A percentile compares a stretch with the other conserved stretches of the same genome.
Evolutionary conservation across 92 coral and sea anemone species (phyloP).

Genomic region (Porites cylindrica): DNA sequence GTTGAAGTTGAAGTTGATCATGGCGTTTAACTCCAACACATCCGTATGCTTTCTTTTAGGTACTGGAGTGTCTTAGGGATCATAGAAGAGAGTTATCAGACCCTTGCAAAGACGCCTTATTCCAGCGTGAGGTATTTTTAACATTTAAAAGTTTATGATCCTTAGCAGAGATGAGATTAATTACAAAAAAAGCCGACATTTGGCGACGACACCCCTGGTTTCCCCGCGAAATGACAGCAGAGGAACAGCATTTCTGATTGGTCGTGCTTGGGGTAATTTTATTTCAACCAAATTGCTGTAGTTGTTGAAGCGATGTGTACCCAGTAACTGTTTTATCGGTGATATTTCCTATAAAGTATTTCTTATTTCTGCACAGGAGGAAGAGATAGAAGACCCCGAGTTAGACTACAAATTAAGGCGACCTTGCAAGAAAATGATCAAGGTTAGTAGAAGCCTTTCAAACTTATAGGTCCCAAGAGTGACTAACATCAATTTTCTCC

Average conservation of each 20-base stretch:
- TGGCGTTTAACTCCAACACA: background rate
- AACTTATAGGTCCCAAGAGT: background rate
- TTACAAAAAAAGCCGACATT: too few relatives aligned
- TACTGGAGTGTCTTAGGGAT: slow-evolving; percentile 81
- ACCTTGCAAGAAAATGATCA: slow-evolving; percentile 81
- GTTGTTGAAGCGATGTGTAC: too few relatives aligned
- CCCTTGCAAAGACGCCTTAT: slow-evolving; percentile 52
- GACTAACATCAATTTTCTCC: too few relatives aligned
- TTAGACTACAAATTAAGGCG: slow-evolving; percentile 79
- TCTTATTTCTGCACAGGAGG: slow-evolving; percentile 65
- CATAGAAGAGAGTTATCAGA: slow-evolving; percentile 42
- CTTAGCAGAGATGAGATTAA: too few relatives aligned
- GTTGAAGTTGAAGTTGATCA: background rate
- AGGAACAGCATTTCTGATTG: too few relatives aligned
- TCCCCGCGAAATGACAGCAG: too few relatives aligned
- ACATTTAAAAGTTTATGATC: too few relatives aligned
- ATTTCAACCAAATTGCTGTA: too few relatives aligned
- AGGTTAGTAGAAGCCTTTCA: slow-evolving; percentile 42
- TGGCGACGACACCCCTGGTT: too few relatives aligned
- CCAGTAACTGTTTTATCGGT: too few relatives aligned
- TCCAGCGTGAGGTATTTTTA: slow-evolving; percentile 73
- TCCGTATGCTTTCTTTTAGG: slow-evolving; percentile 35
- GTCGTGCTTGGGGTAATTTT: too few relatives aligned
- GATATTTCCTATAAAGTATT: too few relatives aligned
- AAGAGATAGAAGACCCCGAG: slow-evolving; percentile 77